phyloP scores from a whole-genome alignment of 2,113 vertebrate species.

The Lagopus muta region DNA sequence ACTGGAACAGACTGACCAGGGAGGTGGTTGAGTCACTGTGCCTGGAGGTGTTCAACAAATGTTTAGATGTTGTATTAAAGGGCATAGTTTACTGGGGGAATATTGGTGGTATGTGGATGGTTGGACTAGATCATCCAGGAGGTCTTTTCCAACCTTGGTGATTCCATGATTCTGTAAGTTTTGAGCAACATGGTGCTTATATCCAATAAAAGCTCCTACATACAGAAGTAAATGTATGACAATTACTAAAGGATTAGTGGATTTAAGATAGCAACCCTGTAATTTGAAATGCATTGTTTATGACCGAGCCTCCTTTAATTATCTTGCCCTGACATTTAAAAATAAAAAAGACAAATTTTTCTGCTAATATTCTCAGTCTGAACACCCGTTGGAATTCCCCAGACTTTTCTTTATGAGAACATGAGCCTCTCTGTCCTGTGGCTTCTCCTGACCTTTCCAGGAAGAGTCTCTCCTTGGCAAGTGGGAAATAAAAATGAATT shows the following conservation, averaged over 20 bases:
- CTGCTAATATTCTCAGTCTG: background rate
- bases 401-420: background rate
- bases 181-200: background rate
- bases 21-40: too few species aligned
- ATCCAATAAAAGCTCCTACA: background rate
- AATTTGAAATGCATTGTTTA: background rate
- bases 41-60: too few species aligned
- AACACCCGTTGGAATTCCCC: background rate
- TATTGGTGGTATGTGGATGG: too few species aligned
- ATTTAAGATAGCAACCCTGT: background rate
- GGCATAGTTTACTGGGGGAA: too few species aligned
- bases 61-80: too few species aligned
- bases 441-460: conserved; percentile 31
- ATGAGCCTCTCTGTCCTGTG: background rate
- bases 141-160: too few species aligned
- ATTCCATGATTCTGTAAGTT: background rate
- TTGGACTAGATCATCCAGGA: too few species aligned
- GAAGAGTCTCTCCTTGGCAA: background rate
- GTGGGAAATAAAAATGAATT: conserved; percentile 33
- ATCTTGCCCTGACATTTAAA: background rate
- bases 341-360: background rate
- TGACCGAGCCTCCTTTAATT: background rate
- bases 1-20: too few species aligned
- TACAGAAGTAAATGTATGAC: background rate
- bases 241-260: background rate